A percentile compares a stretch with the other conserved stretches of the same genome.
phyloP scores from a whole-genome alignment of 1,140 invertebrate species.

The Scylla paramamosain region DNA sequence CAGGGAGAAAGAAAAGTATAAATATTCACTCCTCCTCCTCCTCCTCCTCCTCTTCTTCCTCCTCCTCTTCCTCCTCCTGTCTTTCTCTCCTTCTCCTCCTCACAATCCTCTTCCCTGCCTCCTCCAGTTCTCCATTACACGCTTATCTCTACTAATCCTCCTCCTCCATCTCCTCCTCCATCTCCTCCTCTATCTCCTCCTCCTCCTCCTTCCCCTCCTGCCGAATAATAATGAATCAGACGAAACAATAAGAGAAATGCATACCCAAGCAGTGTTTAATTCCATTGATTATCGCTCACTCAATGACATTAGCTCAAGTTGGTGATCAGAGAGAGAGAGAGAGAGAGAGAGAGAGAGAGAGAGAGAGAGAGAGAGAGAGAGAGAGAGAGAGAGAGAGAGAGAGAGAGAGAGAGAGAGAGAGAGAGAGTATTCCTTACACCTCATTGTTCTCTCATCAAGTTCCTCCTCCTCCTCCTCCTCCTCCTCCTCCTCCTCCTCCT shows the following conservation, averaged over 20 bases:
- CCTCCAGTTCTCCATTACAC: not conserved
- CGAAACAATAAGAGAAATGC: not conserved
- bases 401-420: slow-evolving; percentile 27
- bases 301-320: not conserved
- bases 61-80: not conserved
- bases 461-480: no score
- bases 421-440: not conserved
- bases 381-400: not conserved
- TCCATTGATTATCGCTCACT: not conserved
- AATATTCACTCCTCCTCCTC: not conserved
- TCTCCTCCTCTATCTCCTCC: not conserved
- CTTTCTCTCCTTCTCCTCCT: not conserved
- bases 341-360: slow-evolving; percentile 2
- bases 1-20: no score
- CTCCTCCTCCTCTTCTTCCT: not conserved
- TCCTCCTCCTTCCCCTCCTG: not conserved
- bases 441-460: no score
- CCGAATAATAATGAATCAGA: no score
- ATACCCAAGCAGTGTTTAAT: not conserved
- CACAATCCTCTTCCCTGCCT: not conserved
- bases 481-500: not conserved
- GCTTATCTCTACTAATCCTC: not conserved
- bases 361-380: slow-evolving; percentile 28
- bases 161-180: not conserved
- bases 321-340: not conserved